These are phyloP conservation scores for Hylaea fasciaria DNA, from an alignment of 2,888 invertebrate species.

Conservation along the genomic window DNA sequence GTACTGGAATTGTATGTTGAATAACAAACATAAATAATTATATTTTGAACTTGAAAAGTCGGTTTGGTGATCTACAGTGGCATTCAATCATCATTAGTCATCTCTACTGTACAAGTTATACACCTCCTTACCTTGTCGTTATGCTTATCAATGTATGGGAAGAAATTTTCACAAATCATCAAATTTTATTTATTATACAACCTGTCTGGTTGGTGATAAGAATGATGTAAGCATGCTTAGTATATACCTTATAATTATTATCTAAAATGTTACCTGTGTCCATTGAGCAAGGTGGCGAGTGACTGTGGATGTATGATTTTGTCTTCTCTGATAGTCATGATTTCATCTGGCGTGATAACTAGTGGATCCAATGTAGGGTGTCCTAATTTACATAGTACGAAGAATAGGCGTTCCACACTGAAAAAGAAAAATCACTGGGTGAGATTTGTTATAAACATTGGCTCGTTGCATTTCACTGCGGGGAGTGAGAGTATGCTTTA, in stretches of 20 bases:
- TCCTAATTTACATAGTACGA: conserved; percentile 92
- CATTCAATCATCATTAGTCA: too few species aligned
- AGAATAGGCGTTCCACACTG: conserved; percentile 95
- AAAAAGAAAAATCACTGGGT: conserved; percentile 43
- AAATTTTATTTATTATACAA: too few species aligned
- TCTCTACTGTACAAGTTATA: too few species aligned
- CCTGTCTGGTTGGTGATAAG: too few species aligned
- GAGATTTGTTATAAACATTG: too few species aligned
- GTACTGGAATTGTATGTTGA: conserved; percentile 76
- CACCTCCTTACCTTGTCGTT: too few species aligned
- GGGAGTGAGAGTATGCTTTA: too few species aligned
- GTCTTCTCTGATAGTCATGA: conserved; percentile 92
- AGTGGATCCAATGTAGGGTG: conserved; percentile 95
- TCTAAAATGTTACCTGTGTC: conserved; percentile 92
- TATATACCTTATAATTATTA: not conserved
- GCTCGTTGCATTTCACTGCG: too few species aligned
- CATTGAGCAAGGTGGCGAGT: conserved; percentile 93
- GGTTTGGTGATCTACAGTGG: not conserved
- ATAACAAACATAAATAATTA: too few species aligned
- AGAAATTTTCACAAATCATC: too few species aligned
- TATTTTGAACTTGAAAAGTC: not conserved
- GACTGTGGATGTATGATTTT: conserved; percentile 91
- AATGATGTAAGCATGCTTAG: too few species aligned
- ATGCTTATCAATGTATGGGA: too few species aligned
- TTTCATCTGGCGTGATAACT: conserved; percentile 89